Evolutionary conservation across 1,140 invertebrate genomes (phyloP).

Genomic region (Pararge aegeria): DNA sequence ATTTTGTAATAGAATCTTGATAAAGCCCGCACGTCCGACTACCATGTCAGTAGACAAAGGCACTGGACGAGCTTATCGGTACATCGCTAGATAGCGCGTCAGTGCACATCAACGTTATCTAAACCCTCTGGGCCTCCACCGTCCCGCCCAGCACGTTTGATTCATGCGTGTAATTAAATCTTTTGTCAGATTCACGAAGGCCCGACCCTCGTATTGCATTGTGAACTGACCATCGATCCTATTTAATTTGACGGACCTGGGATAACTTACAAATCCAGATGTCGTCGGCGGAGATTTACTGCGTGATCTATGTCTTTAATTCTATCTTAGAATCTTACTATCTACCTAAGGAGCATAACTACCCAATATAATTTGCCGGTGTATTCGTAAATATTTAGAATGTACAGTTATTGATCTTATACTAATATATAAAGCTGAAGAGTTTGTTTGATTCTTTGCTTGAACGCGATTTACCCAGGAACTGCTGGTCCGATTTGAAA

Average conservation of each 20-base stretch:
- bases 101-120: slow-evolving; percentile 58
- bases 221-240: slow-evolving; percentile 42
- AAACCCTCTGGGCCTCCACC: slow-evolving; percentile 36
- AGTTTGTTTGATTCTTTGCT: too few species aligned
- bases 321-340: not conserved
- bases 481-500: too few species aligned
- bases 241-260: slow-evolving; percentile 51
- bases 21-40: slow-evolving; percentile 51
- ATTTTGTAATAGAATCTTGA: slow-evolving; percentile 41
- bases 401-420: too few species aligned
- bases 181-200: slow-evolving; percentile 64
- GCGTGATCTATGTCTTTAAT: slow-evolving; percentile 23
- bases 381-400: too few species aligned
- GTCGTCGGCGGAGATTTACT: slow-evolving; percentile 47
- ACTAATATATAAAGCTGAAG: too few species aligned
- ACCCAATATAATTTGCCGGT: too few species aligned
- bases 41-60: slow-evolving; percentile 41
- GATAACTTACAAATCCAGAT: slow-evolving; percentile 50
- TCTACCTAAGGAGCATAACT: not conserved
- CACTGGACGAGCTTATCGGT: slow-evolving; percentile 48
- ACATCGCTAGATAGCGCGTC: slow-evolving; percentile 51
- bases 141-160: slow-evolving; percentile 57
- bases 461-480: too few species aligned
- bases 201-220: slow-evolving; percentile 48
- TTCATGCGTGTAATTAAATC: slow-evolving; percentile 79